A percentile compares a stretch with the other conserved stretches of the same genome.
Evolutionary conservation across 2,888 invertebrate genomes (phyloP).

Genomic region (Sinhomidia bicolor): DNA sequence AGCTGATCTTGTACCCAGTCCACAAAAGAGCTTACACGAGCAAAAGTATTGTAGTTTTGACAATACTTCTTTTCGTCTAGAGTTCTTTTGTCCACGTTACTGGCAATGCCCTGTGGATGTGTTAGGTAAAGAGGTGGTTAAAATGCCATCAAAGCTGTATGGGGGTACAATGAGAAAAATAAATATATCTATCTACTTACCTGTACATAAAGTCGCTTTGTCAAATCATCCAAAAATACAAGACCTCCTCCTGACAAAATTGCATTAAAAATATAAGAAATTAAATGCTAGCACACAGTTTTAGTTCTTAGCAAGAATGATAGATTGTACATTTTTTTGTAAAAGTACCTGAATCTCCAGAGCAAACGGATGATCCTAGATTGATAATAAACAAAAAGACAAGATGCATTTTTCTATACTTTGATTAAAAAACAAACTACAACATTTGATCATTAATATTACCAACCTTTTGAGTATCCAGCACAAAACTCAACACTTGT

Average conservation of each 20-base stretch:
- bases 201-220: constrained; percentile 71
- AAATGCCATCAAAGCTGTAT: not conserved
- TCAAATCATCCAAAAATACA: constrained; percentile 70
- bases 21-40: constrained; percentile 73
- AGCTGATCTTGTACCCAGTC: constrained; percentile 74
- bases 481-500: constrained; percentile 76
- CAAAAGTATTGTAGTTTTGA: constrained; percentile 77
- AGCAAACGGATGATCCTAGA: constrained; percentile 70
- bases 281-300: too few species aligned
- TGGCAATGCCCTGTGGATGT: constrained; percentile 71
- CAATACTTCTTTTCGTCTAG: constrained; percentile 71
- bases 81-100: constrained; percentile 73
- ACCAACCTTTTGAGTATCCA: constrained; percentile 72
- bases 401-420: not conserved
- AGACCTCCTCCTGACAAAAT: constrained; percentile 69
- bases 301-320: not conserved
- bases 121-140: not conserved
- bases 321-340: not conserved
- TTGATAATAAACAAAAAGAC: not conserved
- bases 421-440: not conserved
- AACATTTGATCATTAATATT: too few species aligned
- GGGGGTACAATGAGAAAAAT: not conserved
- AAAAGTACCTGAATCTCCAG: constrained; percentile 63
- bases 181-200: constrained; percentile 56
- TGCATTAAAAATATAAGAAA: too few species aligned